Evolutionary conservation across 2,797 vertebrate genomes (phyloP).

Genomic region (Takifugu rubripes): DNA sequence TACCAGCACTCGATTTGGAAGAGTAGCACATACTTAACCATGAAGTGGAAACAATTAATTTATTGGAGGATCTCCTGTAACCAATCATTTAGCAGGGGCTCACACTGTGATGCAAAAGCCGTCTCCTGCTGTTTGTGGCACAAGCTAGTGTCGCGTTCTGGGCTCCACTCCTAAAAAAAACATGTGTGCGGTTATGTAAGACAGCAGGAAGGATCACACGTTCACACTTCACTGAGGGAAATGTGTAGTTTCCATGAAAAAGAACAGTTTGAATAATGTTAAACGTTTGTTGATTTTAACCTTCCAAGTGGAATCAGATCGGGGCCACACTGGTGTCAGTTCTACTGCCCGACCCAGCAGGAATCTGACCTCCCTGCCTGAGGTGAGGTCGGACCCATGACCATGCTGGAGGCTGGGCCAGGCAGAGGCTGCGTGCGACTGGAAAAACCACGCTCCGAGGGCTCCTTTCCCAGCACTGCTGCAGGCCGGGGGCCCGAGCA

Average conservation of each 20-base stretch:
- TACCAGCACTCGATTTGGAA: slow-evolving; percentile 84
- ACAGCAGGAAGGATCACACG: slow-evolving; percentile 23
- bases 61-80: slow-evolving; percentile 81
- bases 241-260: slow-evolving; percentile 37
- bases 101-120: slow-evolving; percentile 64
- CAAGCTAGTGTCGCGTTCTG: slow-evolving; percentile 64
- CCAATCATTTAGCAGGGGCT: slow-evolving; percentile 74
- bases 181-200: slow-evolving; percentile 36
- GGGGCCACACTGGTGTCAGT: too few species aligned
- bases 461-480: too few species aligned
- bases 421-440: too few species aligned
- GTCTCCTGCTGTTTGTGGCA: slow-evolving; percentile 66
- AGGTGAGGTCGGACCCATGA: too few species aligned
- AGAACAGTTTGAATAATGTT: too few species aligned
- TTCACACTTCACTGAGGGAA: slow-evolving; percentile 23
- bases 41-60: slow-evolving; percentile 85
- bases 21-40: slow-evolving; percentile 85
- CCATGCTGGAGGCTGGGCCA: too few species aligned
- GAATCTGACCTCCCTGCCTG: too few species aligned
- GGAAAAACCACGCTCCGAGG: too few species aligned
- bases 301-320: too few species aligned
- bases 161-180: slow-evolving; percentile 59
- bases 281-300: too few species aligned
- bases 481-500: too few species aligned
- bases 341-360: too few species aligned